These are phyloP conservation scores for Xestoiulus laeticollis DNA, from an alignment of 2,888 invertebrate genomes.

Conservation along the genomic window DNA sequence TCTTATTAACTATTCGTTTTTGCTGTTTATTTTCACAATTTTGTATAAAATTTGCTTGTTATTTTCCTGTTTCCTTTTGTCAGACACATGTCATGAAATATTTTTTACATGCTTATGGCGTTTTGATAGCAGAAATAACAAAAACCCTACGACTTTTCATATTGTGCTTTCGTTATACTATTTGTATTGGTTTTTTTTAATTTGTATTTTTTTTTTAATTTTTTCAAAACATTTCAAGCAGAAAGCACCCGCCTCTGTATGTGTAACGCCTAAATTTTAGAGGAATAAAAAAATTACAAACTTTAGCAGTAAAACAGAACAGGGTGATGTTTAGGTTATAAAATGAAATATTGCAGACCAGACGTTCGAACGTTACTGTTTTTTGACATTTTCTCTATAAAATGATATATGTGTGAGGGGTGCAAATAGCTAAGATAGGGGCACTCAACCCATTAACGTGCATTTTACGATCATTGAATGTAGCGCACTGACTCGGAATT, in stretches of 20 bases:
- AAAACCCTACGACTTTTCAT: too few relatives aligned
- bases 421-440: conserved; percentile 15
- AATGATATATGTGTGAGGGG: neutral
- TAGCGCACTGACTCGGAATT: neutral
- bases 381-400: neutral
- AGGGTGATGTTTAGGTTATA: neutral
- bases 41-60: neutral
- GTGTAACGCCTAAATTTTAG: neutral
- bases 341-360: neutral
- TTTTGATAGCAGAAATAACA: neutral
- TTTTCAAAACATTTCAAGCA: neutral
- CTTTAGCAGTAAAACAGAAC: neutral
- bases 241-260: neutral
- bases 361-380: neutral
- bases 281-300: neutral
- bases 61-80: neutral
- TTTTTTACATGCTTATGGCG: neutral
- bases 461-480: neutral
- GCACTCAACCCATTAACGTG: neutral
- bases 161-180: neutral
- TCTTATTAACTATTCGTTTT: neutral
- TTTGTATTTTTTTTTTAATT: neutral
- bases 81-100: neutral
- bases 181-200: neutral
- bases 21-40: neutral